phyloP scores from a whole-genome alignment of 2,797 vertebrate species.

The Poeciliopsis presidionis region DNA sequence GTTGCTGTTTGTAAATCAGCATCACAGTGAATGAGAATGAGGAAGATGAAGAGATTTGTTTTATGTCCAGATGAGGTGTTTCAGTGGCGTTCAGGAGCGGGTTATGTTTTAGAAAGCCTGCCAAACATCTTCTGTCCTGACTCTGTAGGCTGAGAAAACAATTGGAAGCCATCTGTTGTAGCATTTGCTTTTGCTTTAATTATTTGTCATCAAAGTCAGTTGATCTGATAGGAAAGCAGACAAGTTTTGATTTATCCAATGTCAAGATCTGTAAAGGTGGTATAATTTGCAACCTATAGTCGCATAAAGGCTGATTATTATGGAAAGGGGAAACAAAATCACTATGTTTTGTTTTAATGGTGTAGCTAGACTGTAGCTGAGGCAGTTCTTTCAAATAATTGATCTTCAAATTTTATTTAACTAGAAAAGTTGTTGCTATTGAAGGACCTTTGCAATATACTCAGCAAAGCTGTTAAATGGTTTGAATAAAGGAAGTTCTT shows the following conservation, averaged over 20 bases:
- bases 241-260: background rate
- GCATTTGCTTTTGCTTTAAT: slow-evolving; percentile 24
- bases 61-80: slow-evolving; percentile 54
- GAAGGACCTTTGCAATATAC: background rate
- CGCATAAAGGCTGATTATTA: background rate
- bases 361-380: background rate
- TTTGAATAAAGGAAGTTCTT: background rate
- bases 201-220: slow-evolving; percentile 18
- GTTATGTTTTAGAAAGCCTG: slow-evolving; percentile 60
- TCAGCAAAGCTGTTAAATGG: background rate
- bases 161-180: slow-evolving; percentile 54
- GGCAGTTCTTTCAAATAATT: no score
- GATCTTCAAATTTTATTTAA: background rate
- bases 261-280: slow-evolving; percentile 9
- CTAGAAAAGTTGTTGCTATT: background rate
- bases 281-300: slow-evolving; percentile 6
- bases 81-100: slow-evolving; percentile 54
- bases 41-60: slow-evolving; percentile 33
- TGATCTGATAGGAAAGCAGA: background rate
- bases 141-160: slow-evolving; percentile 33
- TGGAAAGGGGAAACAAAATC: background rate
- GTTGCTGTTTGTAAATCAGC: slow-evolving; percentile 50
- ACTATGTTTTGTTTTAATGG: background rate
- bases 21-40: slow-evolving; percentile 56
- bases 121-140: slow-evolving; percentile 56